Evolutionary conservation across 2,797 vertebrate genomes (phyloP).

Genomic region (Antennarius maculatus): DNA sequence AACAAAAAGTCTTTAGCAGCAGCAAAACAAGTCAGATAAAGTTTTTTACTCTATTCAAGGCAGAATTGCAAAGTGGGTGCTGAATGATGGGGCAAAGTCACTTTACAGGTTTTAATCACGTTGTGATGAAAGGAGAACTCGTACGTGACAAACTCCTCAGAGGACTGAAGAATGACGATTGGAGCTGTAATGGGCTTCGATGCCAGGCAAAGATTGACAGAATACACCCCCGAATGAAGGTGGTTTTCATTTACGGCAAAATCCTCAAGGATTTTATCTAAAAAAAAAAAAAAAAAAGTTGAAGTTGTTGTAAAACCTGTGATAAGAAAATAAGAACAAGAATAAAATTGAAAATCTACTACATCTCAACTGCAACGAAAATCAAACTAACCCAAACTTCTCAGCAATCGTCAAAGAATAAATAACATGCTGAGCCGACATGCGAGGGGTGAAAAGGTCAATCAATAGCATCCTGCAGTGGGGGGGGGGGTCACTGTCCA

Average conservation of each 20-base stretch:
- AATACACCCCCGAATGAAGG: not conserved
- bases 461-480: constrained; percentile 44
- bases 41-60: constrained; percentile 26
- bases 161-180: constrained; percentile 19
- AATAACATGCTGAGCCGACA: constrained; percentile 29
- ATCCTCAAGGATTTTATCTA: not conserved
- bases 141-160: constrained; percentile 31
- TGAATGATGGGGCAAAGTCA: constrained; percentile 48
- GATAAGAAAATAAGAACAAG: not conserved
- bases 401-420: too few species aligned
- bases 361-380: too few species aligned
- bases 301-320: not conserved
- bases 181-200: constrained; percentile 4
- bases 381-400: too few species aligned
- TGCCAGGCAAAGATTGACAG: constrained; percentile 8
- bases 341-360: too few species aligned
- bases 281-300: constrained; percentile 13
- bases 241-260: not conserved
- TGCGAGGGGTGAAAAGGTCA: constrained; percentile 40
- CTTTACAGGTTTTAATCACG: constrained; percentile 55
- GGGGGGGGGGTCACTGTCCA: constrained; percentile 25
- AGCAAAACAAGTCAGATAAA: constrained; percentile 29
- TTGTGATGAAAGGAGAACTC: constrained; percentile 54
- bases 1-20: constrained; percentile 18
- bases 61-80: constrained; percentile 36